Base-by-base conservation (phyloP, 1,140 invertebrate species). In the Hypothenemus hampei region DNA sequence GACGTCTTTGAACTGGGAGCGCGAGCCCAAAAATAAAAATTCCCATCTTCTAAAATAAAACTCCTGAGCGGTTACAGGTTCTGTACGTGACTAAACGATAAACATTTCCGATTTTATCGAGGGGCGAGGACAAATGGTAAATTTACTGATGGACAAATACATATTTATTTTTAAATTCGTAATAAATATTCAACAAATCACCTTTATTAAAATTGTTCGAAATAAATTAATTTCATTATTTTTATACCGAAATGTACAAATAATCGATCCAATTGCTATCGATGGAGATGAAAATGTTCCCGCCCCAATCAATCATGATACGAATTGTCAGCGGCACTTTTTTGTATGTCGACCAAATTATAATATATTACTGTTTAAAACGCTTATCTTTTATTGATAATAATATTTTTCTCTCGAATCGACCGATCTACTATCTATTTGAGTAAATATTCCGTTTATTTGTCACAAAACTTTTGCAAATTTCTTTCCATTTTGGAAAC, bases 301-400 rank as follows among this genome's bases (percentile, higher is more conserved):
- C 4, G 36, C 2, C 35, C 47, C 39, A 35, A 52, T 52, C 49
- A 35, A 52, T 52, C 39, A 52, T 37, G 49, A 43, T 52, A 43
- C 18, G 39, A 43, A 41, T 41, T 52, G 49, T 43, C 49, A 52
- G 49, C 49, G 49, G 37, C 49, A 41, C 43, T 52, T 41, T 52
- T 43, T 16, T 43, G 21, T n/a, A n/a, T 52, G 37, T 19, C 37
- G 31, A 39, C 26, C 33, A 52, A 52, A 41, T 43, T 52, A 26
- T 21, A 52, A 52, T 52, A 33, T 31, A 41, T 52, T 43, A n/a
- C 23, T 31, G 26, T 41, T 43, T 41, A 52, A 52, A 52, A 33
- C 39, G 39, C 24, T 52, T 52, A 52, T 52, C 49, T 52, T 21
- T 19, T n/a, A 39, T 8, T 39, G 33, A 40, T 49, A 49, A 49